These are phyloP conservation scores for Muschampia plurimacula DNA, from an alignment of 2,888 invertebrate species.

Conservation along the genomic window DNA sequence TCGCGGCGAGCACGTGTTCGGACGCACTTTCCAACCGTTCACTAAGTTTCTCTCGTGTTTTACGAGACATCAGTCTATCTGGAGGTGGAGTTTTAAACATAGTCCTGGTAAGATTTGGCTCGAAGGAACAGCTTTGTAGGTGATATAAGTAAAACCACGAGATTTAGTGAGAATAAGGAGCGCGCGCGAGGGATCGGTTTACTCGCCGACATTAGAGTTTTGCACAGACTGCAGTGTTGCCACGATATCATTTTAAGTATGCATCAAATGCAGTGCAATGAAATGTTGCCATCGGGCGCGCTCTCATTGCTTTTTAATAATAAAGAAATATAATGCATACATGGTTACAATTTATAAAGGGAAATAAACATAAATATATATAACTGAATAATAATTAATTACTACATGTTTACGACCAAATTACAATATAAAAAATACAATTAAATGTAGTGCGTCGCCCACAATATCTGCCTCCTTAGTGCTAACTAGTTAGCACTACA, in stretches of 20 bases:
- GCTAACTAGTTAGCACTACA: constrained; percentile 23
- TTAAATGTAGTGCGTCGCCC: constrained; percentile 29
- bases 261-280: too few species aligned
- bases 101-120: background rate
- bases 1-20: constrained; percentile 2
- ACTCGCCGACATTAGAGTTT: too few species aligned
- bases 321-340: too few species aligned
- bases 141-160: background rate
- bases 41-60: background rate
- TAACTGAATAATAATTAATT: background rate
- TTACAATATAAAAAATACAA: background rate
- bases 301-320: too few species aligned
- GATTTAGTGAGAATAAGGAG: background rate
- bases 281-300: too few species aligned
- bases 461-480: constrained; percentile 15
- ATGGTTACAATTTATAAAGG: too few species aligned
- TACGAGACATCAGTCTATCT: background rate
- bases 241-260: too few species aligned
- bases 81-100: background rate
- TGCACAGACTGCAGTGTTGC: too few species aligned
- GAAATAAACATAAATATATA: background rate
- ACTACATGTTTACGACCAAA: background rate
- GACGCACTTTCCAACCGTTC: constrained; percentile 4
- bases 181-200: too few species aligned
- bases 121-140: background rate